Evolutionary conservation across 2,888 invertebrate species (phyloP).

Genomic region (Chymomyza caudatula): DNA sequence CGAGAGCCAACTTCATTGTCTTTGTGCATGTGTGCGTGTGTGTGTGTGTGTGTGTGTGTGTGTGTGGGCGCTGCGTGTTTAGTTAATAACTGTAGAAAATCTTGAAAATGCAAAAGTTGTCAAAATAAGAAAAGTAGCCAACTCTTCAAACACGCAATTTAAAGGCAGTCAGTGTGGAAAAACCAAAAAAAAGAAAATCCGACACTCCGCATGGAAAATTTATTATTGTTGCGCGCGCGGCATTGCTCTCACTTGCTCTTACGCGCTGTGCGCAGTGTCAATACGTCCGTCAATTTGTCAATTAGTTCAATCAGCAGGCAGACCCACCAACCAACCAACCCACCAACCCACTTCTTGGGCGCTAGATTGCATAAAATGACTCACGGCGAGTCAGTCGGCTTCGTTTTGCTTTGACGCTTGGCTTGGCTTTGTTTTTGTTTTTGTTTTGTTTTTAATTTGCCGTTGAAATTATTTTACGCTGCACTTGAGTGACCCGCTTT

Average conservation of each 20-base stretch:
- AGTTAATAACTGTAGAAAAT: slow-evolving; percentile 56
- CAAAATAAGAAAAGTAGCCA: slow-evolving; percentile 23
- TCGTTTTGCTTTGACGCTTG: slow-evolving; percentile 24
- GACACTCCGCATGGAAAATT: not conserved
- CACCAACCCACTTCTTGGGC: slow-evolving; percentile 41
- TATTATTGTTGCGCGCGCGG: slow-evolving; percentile 2
- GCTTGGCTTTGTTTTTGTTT: slow-evolving; percentile 18
- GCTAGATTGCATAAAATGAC: slow-evolving; percentile 63
- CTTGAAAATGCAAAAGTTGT: slow-evolving; percentile 56
- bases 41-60: slow-evolving; percentile 15
- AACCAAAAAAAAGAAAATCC: slow-evolving; percentile 9
- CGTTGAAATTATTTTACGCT: slow-evolving; percentile 23
- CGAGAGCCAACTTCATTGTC: slow-evolving; percentile 51
- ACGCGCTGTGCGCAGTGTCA: slow-evolving; percentile 32
- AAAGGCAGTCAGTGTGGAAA: slow-evolving; percentile 43
- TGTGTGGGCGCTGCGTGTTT: slow-evolving; percentile 52
- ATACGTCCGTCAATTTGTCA: slow-evolving; percentile 48
- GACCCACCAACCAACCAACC: slow-evolving; percentile 26
- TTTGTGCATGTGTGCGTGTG: not conserved
- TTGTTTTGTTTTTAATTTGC: slow-evolving; percentile 45
- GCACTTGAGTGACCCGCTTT: slow-evolving; percentile 50
- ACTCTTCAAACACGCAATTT: slow-evolving; percentile 38
- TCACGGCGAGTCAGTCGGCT: slow-evolving; percentile 42
- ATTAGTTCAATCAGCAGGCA: not conserved
- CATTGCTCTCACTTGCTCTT: slow-evolving; percentile 6